Evolutionary conservation across 2,888 invertebrate species (phyloP), one percentile per base, ranked within the genome.

Genomic region (Strigamia crassipes): DNA sequence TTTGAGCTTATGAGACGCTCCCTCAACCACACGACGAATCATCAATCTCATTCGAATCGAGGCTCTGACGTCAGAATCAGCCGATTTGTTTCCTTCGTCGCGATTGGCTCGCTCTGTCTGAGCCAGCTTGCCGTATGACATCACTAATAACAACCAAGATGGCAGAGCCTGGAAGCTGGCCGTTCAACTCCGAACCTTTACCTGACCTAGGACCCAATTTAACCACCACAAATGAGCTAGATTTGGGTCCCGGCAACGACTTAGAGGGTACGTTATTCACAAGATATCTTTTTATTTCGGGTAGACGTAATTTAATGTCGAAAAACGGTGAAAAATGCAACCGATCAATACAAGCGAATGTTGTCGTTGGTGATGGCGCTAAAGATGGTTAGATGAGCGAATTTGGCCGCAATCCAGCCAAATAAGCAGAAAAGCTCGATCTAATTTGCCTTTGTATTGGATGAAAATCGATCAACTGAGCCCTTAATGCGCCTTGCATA

Each of bases 131-230:
- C 18, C 18, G 61, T 18, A 61, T 78, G 78, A 38, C 78, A 78
- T 78, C 78, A 78, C 78, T 31, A 31, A 31, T 78, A 78, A 31
- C 78, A 78, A 79, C 21, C 41, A 80, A 82, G 27, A 83, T 83
- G 83, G 83, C 81, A 13, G 83, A 83, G 46, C 56, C 77, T 18
- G 34, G 61, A 34, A 82, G 81, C 31, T 83, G 82, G 82, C 78
- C 79, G 66, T 83, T 79, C 79, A 82, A 81, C 77, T 80, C 83
- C 34, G 82, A 82, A 21, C 73, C 31, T 51, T 83, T 83, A 27
- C 80, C 82, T 31, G 83, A 83, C 73, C 38, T 83, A 42, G 83
- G 82, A 21, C 77, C 83, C 18, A 79, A 77, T 82, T 81, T 83
- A 41, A 34, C 82, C 4, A 61, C 77, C 13, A 51, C 83, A n/a